These are phyloP conservation scores for Drosophila miranda DNA, from an alignment of 1,140 invertebrate species.

Conservation along the genomic window DNA sequence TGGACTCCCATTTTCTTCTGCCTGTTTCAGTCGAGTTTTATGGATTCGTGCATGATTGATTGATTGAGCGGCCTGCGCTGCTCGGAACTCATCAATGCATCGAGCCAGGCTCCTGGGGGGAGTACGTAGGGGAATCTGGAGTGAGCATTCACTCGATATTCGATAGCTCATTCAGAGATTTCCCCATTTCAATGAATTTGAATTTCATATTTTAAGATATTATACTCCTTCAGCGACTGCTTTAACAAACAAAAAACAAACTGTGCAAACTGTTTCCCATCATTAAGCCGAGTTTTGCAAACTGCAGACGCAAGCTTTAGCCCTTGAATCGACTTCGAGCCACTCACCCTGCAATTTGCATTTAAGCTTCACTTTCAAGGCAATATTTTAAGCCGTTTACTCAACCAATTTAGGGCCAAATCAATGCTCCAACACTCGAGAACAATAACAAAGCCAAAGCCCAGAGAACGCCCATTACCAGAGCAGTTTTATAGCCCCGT, in stretches of 20 bases:
- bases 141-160: too few relatives aligned
- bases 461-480: conserved; percentile 34
- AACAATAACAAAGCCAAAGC: conserved; percentile 4
- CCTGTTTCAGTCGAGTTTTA: conserved; percentile 23
- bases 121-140: neutral
- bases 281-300: too few relatives aligned
- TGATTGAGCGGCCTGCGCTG: conserved; percentile 18
- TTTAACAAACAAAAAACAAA: too few relatives aligned
- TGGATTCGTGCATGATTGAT: conserved; percentile 40
- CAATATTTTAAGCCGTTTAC: conserved; percentile 8
- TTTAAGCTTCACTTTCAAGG: neutral
- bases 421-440: conserved; percentile 14
- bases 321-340: too few relatives aligned
- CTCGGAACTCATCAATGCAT: neutral
- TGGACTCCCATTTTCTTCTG: conserved; percentile 9
- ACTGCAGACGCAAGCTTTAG: too few relatives aligned
- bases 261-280: too few relatives aligned
- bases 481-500: conserved; percentile 26
- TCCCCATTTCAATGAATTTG: too few relatives aligned
- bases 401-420: conserved; percentile 17
- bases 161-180: too few relatives aligned
- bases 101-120: neutral
- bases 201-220: too few relatives aligned
- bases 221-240: neutral
- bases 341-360: too few relatives aligned